phyloP scores from a whole-genome alignment of 2,888 invertebrate species.

The Zaprionus lineosus region DNA sequence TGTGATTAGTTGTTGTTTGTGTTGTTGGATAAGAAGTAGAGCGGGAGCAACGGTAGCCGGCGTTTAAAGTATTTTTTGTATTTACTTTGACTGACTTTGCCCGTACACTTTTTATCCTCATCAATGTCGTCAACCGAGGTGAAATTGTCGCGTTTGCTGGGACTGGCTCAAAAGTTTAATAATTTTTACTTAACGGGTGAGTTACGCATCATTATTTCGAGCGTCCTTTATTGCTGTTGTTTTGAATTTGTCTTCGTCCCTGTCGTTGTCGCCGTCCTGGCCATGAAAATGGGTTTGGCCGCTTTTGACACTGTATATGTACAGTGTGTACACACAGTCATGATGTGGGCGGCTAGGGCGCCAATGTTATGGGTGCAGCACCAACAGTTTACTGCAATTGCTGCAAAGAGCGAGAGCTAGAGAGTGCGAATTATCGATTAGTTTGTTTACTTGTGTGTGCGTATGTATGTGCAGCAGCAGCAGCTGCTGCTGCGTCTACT shows the following conservation, averaged over 20 bases:
- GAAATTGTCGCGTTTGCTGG: constrained; percentile 87
- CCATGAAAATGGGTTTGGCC: constrained; percentile 58
- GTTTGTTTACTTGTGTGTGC: constrained; percentile 48
- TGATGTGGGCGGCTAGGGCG: constrained; percentile 47
- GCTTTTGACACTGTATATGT: constrained; percentile 25
- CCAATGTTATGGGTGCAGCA: constrained; percentile 48
- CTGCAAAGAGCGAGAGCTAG: constrained; percentile 39
- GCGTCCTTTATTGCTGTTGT: constrained; percentile 14
- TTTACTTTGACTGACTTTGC: constrained; percentile 38
- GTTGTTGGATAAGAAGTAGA: constrained; percentile 24
- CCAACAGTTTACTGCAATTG: constrained; percentile 44
- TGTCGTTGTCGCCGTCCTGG: constrained; percentile 15
- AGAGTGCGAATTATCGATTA: constrained; percentile 59
- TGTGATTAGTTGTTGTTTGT: constrained; percentile 19
- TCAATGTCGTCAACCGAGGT: constrained; percentile 81
- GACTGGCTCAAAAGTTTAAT: constrained; percentile 93
- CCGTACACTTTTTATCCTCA: constrained; percentile 24
- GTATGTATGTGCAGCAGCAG: constrained; percentile 14
- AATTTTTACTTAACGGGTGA: constrained; percentile 94
- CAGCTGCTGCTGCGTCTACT: constrained; percentile 10
- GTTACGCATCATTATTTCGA: constrained; percentile 48
- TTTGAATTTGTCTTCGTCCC: neutral
- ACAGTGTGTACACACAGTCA: constrained; percentile 12
- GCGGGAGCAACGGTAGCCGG: constrained; percentile 58
- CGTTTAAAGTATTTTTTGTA: constrained; percentile 51